A percentile compares a stretch with the other conserved stretches of the same genome.
These are phyloP conservation scores for Lordiphosa andalusiaca DNA, from an alignment of 2,888 invertebrate species.

Conservation along the genomic window DNA sequence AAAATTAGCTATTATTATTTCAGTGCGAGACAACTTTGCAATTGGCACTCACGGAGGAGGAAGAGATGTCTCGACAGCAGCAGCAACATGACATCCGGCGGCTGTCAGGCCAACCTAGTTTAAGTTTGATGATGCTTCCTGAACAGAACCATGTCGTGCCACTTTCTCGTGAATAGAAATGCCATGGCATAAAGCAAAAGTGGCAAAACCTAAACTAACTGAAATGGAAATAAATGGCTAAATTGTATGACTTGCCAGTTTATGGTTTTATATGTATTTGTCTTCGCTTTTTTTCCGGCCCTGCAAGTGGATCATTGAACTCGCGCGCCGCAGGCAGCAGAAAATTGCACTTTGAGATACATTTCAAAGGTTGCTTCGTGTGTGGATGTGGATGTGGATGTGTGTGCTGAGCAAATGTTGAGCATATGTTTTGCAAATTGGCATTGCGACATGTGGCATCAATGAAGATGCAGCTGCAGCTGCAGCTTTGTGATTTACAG, in stretches of 20 bases:
- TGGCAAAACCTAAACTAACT: constrained; percentile 35
- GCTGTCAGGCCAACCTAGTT: constrained; percentile 51
- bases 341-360: constrained; percentile 14
- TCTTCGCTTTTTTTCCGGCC: constrained; percentile 14
- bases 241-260: constrained; percentile 38
- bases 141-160: constrained; percentile 57
- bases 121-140: constrained; percentile 38
- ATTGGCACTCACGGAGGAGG: constrained; percentile 15
- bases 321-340: constrained; percentile 4
- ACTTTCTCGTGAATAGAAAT: constrained; percentile 59
- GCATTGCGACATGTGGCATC: constrained; percentile 56
- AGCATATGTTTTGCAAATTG: constrained; percentile 55
- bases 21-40: constrained; percentile 10
- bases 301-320: constrained; percentile 26
- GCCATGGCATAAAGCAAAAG: constrained; percentile 17
- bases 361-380: constrained; percentile 32
- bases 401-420: constrained; percentile 36
- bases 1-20: constrained; percentile 9
- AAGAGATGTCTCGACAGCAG: constrained; percentile 27
- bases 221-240: constrained; percentile 47
- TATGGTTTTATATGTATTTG: constrained; percentile 24
- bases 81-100: constrained; percentile 51
- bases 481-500: constrained; percentile 63
- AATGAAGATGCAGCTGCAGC: constrained; percentile 48
- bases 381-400: constrained; percentile 24